Base-by-base conservation (phyloP, 2,113 vertebrate genomes). In the Gymnogyps californianus region DNA sequence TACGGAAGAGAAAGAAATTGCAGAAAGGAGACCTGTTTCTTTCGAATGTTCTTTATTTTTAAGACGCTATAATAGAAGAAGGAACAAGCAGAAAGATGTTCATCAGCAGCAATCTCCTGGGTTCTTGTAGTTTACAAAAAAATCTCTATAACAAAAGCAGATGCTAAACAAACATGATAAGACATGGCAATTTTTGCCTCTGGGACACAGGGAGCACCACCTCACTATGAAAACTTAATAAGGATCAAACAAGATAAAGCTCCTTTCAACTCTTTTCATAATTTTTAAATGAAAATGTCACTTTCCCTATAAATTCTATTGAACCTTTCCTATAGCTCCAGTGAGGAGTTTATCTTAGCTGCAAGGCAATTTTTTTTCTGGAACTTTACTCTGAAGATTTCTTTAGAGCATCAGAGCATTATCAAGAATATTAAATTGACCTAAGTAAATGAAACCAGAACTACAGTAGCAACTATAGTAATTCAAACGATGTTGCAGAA, bases 271-370 rank as follows among this genome's bases (percentile, higher is more conserved):
- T 38, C 15, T 71, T 81, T 65, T 79, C 36, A 70, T 61, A n/a
- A 20, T 92, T 92, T 96, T 89, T 18, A 92, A 94, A 95, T 94
- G 7, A 95, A 96, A 96, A 88, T 70, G 62, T 62, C 59, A 40
- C 52, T 90, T 94, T 64, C 31, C 38, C 44, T 72, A 36, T 94
- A 71, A 83, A 67, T 94, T 83, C 31, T 64, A 46, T 31, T 36
- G 62, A 93, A 89, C 29, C 16, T 95, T 79, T 86, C 46, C 70
- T 71, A 24, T 64, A 71, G 69, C 34, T 88, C 28, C 55, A 10
- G 9, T 26, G 12, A 86, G 32, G 38, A 51, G 20, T 59, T 90
- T 94, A 71, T 95, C 74, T 94, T 95, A 59, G 57, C 78, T 87
- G 46, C 32, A 86, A 64, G 28, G 57, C 4, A 16, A 6, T 0